These are phyloP conservation scores for Hypolimnas misippus DNA, from an alignment of 2,888 invertebrate species.

Conservation along the genomic window DNA sequence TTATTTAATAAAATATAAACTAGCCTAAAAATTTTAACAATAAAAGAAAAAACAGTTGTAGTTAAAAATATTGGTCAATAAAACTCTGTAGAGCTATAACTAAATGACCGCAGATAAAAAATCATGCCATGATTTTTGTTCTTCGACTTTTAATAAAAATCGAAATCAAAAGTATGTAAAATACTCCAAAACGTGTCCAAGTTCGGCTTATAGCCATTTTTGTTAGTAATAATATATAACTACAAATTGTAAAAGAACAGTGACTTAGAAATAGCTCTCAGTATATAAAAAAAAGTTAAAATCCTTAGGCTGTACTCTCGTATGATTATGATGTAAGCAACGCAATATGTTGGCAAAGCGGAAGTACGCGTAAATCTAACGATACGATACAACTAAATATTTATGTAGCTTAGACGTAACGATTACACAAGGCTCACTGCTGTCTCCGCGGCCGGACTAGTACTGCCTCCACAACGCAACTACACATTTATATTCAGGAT, in stretches of 20 bases:
- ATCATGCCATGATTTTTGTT: conserved; percentile 82
- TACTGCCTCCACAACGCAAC: conserved; percentile 53
- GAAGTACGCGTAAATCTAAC: conserved; percentile 82
- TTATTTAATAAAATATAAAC: conserved; percentile 78
- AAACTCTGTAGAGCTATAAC: conserved; percentile 82
- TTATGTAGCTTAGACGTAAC: conserved; percentile 81
- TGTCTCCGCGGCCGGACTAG: conserved; percentile 59
- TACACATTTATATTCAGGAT: conserved; percentile 62
- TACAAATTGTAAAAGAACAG: conserved; percentile 79
- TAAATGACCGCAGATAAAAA: conserved; percentile 75
- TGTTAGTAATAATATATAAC: conserved; percentile 57
- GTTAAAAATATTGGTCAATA: conserved; percentile 81
- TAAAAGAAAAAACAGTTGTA: conserved; percentile 73
- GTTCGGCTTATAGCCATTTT: conserved; percentile 73
- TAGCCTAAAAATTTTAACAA: conserved; percentile 84
- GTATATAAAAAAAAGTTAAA: conserved; percentile 81
- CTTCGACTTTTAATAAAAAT: conserved; percentile 69
- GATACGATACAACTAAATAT: conserved; percentile 82
- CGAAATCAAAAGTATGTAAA: conserved; percentile 79
- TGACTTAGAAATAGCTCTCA: conserved; percentile 84
- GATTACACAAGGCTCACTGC: conserved; percentile 79
- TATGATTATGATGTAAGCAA: conserved; percentile 83
- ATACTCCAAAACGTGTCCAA: conserved; percentile 79
- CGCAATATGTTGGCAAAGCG: conserved; percentile 83
- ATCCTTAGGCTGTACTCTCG: conserved; percentile 84